phyloP scores from a whole-genome alignment of 2,888 invertebrate species.

The Morinoia aosen region DNA sequence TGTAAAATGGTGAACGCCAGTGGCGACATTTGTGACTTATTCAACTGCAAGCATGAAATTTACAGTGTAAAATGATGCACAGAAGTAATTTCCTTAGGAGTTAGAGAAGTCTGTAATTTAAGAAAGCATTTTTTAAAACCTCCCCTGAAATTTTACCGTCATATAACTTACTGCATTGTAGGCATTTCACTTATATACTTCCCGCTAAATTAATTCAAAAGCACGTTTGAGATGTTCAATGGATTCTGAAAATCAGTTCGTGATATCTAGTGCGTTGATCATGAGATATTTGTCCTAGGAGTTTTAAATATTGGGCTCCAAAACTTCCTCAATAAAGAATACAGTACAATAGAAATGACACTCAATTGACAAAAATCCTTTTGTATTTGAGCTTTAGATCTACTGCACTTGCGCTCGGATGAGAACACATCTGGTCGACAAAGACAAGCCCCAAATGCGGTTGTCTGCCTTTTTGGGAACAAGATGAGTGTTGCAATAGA shows the following conservation, averaged over 20 bases:
- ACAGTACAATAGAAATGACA: not conserved
- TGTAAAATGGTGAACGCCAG: not conserved
- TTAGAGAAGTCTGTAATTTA: not conserved
- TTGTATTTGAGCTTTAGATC: not conserved
- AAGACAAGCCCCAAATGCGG: not conserved
- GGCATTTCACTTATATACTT: not conserved
- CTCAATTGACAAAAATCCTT: not conserved
- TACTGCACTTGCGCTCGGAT: not conserved
- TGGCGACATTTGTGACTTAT: not conserved
- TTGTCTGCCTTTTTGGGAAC: not conserved
- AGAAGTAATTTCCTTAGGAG: not conserved
- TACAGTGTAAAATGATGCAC: not conserved
- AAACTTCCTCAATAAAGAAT: not conserved
- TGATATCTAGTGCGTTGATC: not conserved
- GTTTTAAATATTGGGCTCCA: not conserved
- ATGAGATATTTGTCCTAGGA: not conserved
- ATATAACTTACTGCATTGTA: not conserved
- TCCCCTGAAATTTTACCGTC: not conserved
- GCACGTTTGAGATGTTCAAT: not conserved
- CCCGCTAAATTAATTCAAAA: not conserved
- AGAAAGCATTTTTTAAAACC: too few relatives aligned
- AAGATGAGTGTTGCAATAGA: not conserved
- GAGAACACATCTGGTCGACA: not conserved
- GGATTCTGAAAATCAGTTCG: not conserved
- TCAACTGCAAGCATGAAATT: not conserved